Evolutionary conservation across 2,888 invertebrate genomes (phyloP).

Genomic region (Phoronis australis): DNA sequence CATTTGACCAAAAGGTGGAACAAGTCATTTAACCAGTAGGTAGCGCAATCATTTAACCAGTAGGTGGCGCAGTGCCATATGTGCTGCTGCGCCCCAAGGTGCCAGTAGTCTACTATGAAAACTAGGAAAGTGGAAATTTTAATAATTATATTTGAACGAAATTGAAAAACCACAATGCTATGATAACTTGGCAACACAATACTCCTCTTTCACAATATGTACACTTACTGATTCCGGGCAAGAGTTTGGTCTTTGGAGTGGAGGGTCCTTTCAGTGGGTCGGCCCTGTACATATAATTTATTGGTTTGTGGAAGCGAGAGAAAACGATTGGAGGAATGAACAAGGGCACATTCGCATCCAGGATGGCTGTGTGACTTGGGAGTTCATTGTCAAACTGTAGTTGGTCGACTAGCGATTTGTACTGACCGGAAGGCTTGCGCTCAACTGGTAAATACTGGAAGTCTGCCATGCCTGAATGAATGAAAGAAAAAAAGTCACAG

Average conservation of each 20-base stretch:
- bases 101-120: too few species aligned
- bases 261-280: constrained; percentile 24
- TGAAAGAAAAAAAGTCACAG: too few species aligned
- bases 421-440: constrained; percentile 25
- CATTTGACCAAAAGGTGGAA: too few species aligned
- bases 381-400: constrained; percentile 21
- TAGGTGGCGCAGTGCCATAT: too few species aligned
- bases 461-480: constrained; percentile 82
- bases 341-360: constrained; percentile 58
- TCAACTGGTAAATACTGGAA: constrained; percentile 83
- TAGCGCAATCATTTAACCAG: too few species aligned
- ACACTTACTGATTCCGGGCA: neutral
- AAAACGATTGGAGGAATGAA: constrained; percentile 74
- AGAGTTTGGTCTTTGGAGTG: neutral
- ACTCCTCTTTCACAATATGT: neutral
- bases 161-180: neutral
- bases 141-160: too few species aligned
- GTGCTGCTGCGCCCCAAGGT: too few species aligned
- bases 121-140: too few species aligned
- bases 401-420: constrained; percentile 27
- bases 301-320: constrained; percentile 67
- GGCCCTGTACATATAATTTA: constrained; percentile 39
- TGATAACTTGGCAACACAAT: neutral
- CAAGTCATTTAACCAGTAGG: too few species aligned
- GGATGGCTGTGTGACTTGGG: constrained; percentile 57